Evolutionary conservation across 2,888 invertebrate species (phyloP).

Genomic region (Smittia sp.): DNA sequence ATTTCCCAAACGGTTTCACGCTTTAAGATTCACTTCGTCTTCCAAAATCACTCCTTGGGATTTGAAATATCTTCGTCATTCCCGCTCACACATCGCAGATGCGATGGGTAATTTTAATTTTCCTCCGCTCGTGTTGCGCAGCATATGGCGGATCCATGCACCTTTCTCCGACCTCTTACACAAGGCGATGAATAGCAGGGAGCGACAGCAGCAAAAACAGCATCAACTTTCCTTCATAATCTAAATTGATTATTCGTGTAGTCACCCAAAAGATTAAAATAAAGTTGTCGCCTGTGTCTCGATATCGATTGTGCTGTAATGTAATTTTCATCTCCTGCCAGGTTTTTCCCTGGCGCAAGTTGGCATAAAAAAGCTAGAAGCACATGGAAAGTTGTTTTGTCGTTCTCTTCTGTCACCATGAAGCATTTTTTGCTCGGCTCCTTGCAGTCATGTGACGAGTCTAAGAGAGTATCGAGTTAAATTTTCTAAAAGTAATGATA

Average conservation of each 20-base stretch:
- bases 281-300: slow-evolving; percentile 37
- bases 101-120: slow-evolving; percentile 24
- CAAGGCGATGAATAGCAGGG: background rate
- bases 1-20: slow-evolving; percentile 37
- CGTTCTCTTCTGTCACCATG: background rate
- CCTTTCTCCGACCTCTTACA: slow-evolving; percentile 13
- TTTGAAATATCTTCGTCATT: slow-evolving; percentile 12
- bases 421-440: background rate
- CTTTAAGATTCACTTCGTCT: background rate
- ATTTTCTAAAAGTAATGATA: slow-evolving; percentile 40
- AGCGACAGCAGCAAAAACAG: slow-evolving; percentile 25
- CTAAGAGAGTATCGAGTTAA: slow-evolving; percentile 26
- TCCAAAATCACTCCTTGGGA: slow-evolving; percentile 1
- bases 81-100: slow-evolving; percentile 8
- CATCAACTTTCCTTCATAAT: slow-evolving; percentile 29
- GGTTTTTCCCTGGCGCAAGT: slow-evolving; percentile 14
- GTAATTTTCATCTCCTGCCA: slow-evolving; percentile 32
- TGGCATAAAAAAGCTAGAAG: slow-evolving; percentile 28
- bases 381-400: slow-evolving; percentile 16
- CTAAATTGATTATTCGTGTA: slow-evolving; percentile 42
- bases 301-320: slow-evolving; percentile 19
- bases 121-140: background rate
- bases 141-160: slow-evolving; percentile 16
- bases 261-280: slow-evolving; percentile 29
- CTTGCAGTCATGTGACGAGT: background rate